These are phyloP conservation scores for Drosophila triauraria DNA, from an alignment of 1,140 invertebrate species.

Conservation along the genomic window DNA sequence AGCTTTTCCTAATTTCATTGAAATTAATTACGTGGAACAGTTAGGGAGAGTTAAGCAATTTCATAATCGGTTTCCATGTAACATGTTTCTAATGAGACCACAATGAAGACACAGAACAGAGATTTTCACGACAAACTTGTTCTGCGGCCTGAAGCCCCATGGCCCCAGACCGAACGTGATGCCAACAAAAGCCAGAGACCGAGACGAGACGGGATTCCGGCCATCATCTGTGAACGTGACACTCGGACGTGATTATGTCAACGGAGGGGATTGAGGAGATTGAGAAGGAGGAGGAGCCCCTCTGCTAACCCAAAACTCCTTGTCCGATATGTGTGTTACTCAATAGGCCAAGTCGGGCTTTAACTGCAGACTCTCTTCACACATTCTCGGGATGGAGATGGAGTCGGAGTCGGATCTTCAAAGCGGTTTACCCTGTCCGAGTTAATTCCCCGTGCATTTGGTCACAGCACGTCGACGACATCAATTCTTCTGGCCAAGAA, in stretches of 20 bases:
- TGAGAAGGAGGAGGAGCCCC: not conserved
- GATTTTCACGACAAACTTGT: slow-evolving; percentile 63
- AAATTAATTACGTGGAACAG: slow-evolving; percentile 72
- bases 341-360: slow-evolving; percentile 70
- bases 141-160: slow-evolving; percentile 36
- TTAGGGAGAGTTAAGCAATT: slow-evolving; percentile 60
- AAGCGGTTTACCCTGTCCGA: slow-evolving; percentile 44
- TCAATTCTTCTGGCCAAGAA: slow-evolving; percentile 24
- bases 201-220: slow-evolving; percentile 37
- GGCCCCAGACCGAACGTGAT: slow-evolving; percentile 66
- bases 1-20: slow-evolving; percentile 50
- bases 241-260: slow-evolving; percentile 81
- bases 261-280: slow-evolving; percentile 46
- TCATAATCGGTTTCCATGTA: slow-evolving; percentile 77
- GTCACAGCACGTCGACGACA: slow-evolving; percentile 50
- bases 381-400: slow-evolving; percentile 30
- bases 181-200: slow-evolving; percentile 68
- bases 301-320: slow-evolving; percentile 1
- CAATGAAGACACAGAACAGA: slow-evolving; percentile 32
- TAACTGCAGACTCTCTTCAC: slow-evolving; percentile 60
- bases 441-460: slow-evolving; percentile 68
- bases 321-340: slow-evolving; percentile 54
- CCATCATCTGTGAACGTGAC: slow-evolving; percentile 69
- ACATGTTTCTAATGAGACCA: slow-evolving; percentile 79
- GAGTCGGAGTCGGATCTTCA: slow-evolving; percentile 20